Evolutionary conservation across 2,113 vertebrate species (phyloP), one percentile per base, ranked within the genome.

Genomic region (Aptenodytes forsteri): DNA sequence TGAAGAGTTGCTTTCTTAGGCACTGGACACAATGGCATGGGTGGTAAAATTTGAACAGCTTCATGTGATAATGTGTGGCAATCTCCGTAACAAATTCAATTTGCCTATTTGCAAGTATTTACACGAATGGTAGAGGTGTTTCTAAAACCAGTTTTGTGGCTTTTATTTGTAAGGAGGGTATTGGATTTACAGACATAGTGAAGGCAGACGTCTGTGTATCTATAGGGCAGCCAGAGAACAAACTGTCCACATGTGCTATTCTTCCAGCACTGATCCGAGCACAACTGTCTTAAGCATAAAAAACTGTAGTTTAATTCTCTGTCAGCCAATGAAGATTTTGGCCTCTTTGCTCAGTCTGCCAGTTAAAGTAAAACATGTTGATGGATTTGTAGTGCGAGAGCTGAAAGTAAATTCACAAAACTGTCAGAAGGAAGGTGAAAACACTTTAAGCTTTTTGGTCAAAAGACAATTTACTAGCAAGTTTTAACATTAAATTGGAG

Each of bases 1-100:
- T 16, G 55, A 54, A 13, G 25, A 73, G 26, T 2, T 46, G 6
- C 8, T 55, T 22, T 55, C n/a, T 9, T 46, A 30, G 62, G 40
- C 17, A 11, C 4, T 11, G 44, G 29, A 1, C n/a, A 13, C 12
- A 55, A 16, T 10, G 1, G 1, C 23, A 1, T 0, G 50, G 32
- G 10, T 58, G 73, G 30, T 59, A 20, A 70, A 40, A 61, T 46
- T 36, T 3, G 25, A 47, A 7, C 42, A 81, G 73, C 69, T 72
- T 40, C n/a, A 0, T 11, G 7, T 14, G 46, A 21, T 7, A 23
- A 22, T 2, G 11, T n/a, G 49, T 40, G 55, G 6, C 50, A 32
- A 3, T 5, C 14, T 40, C 38, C 3, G 0, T 3, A n/a, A 29
- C 22, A n/a, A 59, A 64, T 49, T 22, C 46, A 64, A 0, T 4